Conservation (phyloP, 1,140 invertebrate species). For the Diachasmimorpha longicaudata region DNA sequence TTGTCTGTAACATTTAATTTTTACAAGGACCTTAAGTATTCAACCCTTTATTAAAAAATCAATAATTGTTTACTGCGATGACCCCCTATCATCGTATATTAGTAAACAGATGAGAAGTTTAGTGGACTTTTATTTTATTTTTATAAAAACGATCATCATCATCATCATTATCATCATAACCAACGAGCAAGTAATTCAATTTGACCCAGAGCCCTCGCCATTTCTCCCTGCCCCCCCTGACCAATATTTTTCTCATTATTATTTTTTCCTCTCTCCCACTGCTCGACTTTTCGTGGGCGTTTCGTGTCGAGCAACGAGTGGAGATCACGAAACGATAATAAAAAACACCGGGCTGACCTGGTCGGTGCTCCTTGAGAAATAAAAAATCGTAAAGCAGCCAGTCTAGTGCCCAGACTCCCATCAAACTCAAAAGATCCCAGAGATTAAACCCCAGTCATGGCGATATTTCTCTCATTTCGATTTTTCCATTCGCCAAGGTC, state of each 20-base stretch:
- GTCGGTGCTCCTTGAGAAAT: not conserved
- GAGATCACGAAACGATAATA: slow-evolving; percentile 14
- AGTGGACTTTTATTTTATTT: too few species aligned
- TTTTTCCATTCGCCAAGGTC: not conserved
- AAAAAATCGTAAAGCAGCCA: not conserved
- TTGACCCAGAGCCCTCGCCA: not conserved
- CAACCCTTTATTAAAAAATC: too few species aligned
- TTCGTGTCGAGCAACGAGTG: slow-evolving; percentile 11
- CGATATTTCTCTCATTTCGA: not conserved
- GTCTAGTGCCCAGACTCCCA: not conserved
- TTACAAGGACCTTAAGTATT: too few species aligned
- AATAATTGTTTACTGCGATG: too few species aligned
- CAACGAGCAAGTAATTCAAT: not conserved
- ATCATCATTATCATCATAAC: not conserved
- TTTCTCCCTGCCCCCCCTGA: not conserved
- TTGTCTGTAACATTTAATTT: too few species aligned
- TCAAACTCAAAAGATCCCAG: not conserved
- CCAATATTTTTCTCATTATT: slow-evolving; percentile 1
- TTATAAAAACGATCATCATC: too few species aligned
- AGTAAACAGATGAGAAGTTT: too few species aligned
- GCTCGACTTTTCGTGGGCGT: slow-evolving; percentile 6
- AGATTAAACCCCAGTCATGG: not conserved
- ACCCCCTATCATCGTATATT: too few species aligned
- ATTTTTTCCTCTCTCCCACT: not conserved
- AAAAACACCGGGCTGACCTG: not conserved